Base-by-base conservation (phyloP, 2,113 vertebrate genomes). In the Columba janthina region DNA sequence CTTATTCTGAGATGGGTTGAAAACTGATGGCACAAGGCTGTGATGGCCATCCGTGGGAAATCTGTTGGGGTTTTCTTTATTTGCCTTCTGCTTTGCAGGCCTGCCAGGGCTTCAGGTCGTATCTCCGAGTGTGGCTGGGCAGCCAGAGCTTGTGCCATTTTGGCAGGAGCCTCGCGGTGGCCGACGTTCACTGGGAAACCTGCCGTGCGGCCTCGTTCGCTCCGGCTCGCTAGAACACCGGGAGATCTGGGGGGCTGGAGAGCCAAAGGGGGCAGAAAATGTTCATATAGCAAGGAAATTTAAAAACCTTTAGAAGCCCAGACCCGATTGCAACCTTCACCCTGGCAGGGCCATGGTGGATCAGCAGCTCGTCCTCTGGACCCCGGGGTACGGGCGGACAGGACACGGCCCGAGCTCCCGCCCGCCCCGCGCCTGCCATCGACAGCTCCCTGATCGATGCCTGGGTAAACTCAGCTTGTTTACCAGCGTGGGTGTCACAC, bases 391-490 rank as follows among this genome's bases (percentile, higher is more conserved):
- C 42, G 42, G 42, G 42, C 15, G 15, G 42, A 44, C 15, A 44
- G 42, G 42, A 44, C 42, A 44, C 42, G 51, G 67, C 67, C 62
- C 1, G 1, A 72, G 89, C 53, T 6, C 48, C 28, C 75, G 12
- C 12, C 75, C 56, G 34, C 34, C 64, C 76, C 1, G 34, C 54
- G 85, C 88, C 70, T 26, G 88, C 85, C 72, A 74, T 92, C 36
- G 50, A 72, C 82, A 84, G 44, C 77, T 60, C 73, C 90, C 62
- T 91, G 96, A 94, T 3, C 75, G 96, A 97, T 54, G 76, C 89
- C 86, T 96, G 93, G 80, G 96, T 90, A 97, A 97, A 95, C 95
- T 74, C 24, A 0, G 77, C 85, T 61, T 96, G 93, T 96, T 96
- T 96, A 95, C 96, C 71, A 4, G 85, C 6, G 94, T 91, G 94